These are phyloP conservation scores for Andricus quercusramuli DNA, from an alignment of 2,888 invertebrate genomes.

Conservation along the genomic window DNA sequence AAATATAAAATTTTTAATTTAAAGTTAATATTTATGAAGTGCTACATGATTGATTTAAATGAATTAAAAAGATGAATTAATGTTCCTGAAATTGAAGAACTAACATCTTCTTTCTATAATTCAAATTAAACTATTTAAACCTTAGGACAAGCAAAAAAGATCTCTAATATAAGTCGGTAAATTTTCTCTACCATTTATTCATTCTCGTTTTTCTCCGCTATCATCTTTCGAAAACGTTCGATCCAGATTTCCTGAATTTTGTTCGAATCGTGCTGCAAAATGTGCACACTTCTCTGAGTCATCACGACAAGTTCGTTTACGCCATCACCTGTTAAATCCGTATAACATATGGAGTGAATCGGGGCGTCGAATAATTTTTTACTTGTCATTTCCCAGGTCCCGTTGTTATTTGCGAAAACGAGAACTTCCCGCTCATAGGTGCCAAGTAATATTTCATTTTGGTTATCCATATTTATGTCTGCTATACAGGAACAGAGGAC, in stretches of 20 bases:
- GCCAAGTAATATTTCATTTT: slow-evolving; percentile 85
- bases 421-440: slow-evolving; percentile 84
- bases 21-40: too few species aligned
- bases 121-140: too few species aligned
- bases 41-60: too few species aligned
- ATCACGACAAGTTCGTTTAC: slow-evolving; percentile 84
- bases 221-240: slow-evolving; percentile 59
- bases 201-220: not conserved
- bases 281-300: slow-evolving; percentile 84
- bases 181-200: slow-evolving; percentile 8
- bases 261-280: slow-evolving; percentile 80
- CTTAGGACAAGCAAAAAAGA: too few species aligned
- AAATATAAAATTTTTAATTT: too few species aligned
- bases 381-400: slow-evolving; percentile 79
- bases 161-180: not conserved
- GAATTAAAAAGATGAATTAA: not conserved
- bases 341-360: slow-evolving; percentile 82
- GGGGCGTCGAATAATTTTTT: slow-evolving; percentile 82
- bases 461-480: slow-evolving; percentile 86
- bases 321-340: slow-evolving; percentile 85
- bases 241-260: slow-evolving; percentile 66
- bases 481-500: slow-evolving; percentile 83
- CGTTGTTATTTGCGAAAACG: slow-evolving; percentile 78
- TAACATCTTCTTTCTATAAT: too few species aligned
- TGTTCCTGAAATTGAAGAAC: not conserved